Conservation (phyloP, 2,797 vertebrate genomes). For the Phyllotis vaccarum region DNA sequence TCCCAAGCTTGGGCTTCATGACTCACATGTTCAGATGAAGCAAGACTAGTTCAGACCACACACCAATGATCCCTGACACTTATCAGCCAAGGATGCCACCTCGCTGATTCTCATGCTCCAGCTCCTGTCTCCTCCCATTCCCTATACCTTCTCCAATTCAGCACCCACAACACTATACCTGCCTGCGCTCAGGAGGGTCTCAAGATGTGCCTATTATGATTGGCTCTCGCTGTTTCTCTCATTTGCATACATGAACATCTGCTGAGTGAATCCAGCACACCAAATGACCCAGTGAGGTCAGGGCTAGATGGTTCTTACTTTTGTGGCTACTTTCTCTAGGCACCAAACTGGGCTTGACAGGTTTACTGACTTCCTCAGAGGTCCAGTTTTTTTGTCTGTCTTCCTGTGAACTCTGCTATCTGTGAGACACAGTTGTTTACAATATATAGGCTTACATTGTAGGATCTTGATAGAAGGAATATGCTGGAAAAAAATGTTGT, state of each 20-base stretch:
- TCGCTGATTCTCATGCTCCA: not conserved
- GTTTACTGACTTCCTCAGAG: not conserved
- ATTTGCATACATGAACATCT: not conserved
- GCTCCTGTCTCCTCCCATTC: not conserved
- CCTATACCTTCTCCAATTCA: not conserved
- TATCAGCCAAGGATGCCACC: not conserved
- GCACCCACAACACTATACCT: not conserved
- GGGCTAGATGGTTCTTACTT: no score
- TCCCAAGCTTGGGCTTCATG: not conserved
- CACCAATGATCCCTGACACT: not conserved
- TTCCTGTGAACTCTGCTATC: not conserved
- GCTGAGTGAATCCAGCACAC: fast-evolving
- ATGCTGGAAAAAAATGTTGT: no score
- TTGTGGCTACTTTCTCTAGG: not conserved
- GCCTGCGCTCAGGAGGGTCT: no score
- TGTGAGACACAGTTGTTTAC: not conserved
- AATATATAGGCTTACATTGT: not conserved
- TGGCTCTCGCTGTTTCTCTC: not conserved
- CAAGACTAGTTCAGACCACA: no score
- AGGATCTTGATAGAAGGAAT: not conserved
- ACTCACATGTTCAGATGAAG: not conserved
- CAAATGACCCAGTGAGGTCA: no score
- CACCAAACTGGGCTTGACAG: not conserved
- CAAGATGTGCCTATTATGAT: not conserved
- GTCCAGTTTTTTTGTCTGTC: no score